phyloP scores from a whole-genome alignment of 1,140 invertebrate genomes.

The Propsilocerus akamusi region DNA sequence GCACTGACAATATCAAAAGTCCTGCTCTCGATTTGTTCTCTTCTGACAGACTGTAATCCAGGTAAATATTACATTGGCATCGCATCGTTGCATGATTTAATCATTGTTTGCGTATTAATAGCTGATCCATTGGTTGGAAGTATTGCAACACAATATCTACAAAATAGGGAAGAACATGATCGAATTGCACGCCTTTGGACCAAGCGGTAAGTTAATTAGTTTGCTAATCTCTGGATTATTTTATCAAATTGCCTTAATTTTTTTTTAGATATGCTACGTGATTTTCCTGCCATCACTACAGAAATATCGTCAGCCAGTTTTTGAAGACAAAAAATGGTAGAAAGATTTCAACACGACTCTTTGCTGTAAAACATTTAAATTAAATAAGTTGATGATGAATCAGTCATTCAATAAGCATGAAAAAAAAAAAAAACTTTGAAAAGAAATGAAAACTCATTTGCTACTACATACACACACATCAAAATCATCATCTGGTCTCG shows the following conservation, averaged over 20 bases:
- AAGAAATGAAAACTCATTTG: no score
- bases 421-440: no score
- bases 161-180: slow-evolving; percentile 95
- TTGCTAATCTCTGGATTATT: background rate
- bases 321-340: no score
- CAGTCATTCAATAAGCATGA: no score
- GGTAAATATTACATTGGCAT: slow-evolving; percentile 32
- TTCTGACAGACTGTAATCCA: slow-evolving; percentile 91
- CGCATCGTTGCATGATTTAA: slow-evolving; percentile 5
- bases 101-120: slow-evolving; percentile 26
- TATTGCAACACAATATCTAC: slow-evolving; percentile 94
- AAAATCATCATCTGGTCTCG: no score
- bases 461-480: no score
- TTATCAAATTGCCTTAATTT: no score
- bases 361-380: no score
- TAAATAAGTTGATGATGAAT: no score
- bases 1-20: slow-evolving; percentile 91
- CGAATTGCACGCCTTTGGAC: slow-evolving; percentile 95
- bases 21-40: slow-evolving; percentile 82
- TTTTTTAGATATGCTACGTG: background rate
- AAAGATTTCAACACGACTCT: no score
- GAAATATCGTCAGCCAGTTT: no score
- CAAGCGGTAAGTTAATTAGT: slow-evolving; percentile 70
- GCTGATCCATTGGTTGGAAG: slow-evolving; percentile 94
- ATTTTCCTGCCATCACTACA: no score